These are phyloP conservation scores for Actenoides hombroni DNA, from an alignment of 2,113 vertebrate species.

Conservation along the genomic window DNA sequence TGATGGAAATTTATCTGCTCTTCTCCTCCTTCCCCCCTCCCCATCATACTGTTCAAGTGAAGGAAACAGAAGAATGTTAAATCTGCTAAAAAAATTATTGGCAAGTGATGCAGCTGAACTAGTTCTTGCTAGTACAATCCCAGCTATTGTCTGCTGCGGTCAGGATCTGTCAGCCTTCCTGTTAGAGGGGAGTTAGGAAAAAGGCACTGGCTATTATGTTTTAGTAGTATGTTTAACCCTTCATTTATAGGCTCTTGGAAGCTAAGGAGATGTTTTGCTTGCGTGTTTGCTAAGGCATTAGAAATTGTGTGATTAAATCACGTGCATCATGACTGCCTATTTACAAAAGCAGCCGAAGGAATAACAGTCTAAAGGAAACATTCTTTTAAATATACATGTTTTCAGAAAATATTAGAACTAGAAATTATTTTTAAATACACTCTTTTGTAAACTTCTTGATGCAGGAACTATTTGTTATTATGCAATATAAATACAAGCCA, in stretches of 20 bases:
- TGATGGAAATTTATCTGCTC: constrained; percentile 59
- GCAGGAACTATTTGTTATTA: not conserved
- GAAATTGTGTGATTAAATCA: not conserved
- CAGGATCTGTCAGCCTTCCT: constrained; percentile 73
- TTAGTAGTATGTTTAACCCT: constrained; percentile 71
- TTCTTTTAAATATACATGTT: not conserved
- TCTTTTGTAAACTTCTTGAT: not conserved
- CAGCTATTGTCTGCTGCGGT: constrained; percentile 78
- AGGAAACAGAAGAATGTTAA: constrained; percentile 75
- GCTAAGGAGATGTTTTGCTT: not conserved
- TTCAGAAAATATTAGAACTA: constrained; percentile 40
- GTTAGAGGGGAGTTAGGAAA: constrained; percentile 65
- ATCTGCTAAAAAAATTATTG: constrained; percentile 79
- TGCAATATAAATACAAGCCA: not conserved
- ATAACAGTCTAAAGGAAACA: constrained; percentile 24
- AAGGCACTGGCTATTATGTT: constrained; percentile 69
- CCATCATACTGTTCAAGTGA: constrained; percentile 52
- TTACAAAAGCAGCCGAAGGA: not conserved
- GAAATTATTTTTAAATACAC: constrained; percentile 27
- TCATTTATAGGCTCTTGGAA: not conserved
- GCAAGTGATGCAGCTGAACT: constrained; percentile 75
- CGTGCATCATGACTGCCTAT: not conserved
- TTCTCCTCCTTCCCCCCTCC: constrained; percentile 24
- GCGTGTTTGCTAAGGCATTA: not conserved
- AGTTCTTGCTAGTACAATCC: constrained; percentile 78